A percentile compares a stretch with the other conserved stretches of the same genome.
Evolutionary conservation across 92 coral and sea anemone species (phyloP).

Genomic region (Zoanthus gigantus): DNA sequence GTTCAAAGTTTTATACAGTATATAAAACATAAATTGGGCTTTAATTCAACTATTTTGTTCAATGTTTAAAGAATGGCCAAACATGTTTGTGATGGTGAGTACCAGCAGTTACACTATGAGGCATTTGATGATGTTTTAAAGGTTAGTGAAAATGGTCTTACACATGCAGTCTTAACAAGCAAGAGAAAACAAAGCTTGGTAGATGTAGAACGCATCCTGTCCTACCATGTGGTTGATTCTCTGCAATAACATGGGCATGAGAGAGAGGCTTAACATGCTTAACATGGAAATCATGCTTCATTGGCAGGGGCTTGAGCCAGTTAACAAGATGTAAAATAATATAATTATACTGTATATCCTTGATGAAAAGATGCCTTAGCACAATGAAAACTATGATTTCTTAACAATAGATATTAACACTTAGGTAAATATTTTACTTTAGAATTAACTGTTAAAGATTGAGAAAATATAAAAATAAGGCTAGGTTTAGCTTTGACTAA

Average conservation of each 20-base stretch:
- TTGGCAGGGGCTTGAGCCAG: constrained; percentile 67
- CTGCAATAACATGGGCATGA: constrained; percentile 54
- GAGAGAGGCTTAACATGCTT: constrained; percentile 50
- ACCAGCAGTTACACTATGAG: constrained; percentile 43
- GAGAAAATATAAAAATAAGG: no score
- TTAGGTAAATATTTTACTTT: background rate
- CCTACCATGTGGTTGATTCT: constrained; percentile 52
- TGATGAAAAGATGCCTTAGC: constrained; percentile 52
- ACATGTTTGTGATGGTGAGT: background rate
- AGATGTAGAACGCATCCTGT: constrained; percentile 64
- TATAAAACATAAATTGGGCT: background rate
- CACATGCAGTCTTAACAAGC: constrained; percentile 69
- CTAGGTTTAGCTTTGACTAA: no score
- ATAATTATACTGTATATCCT: constrained; percentile 32
- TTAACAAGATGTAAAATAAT: background rate
- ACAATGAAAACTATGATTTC: constrained; percentile 21
- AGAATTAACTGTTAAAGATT: background rate
- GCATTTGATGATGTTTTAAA: constrained; percentile 70
- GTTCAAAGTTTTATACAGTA: background rate
- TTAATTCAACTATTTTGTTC: background rate
- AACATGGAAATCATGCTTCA: constrained; percentile 48
- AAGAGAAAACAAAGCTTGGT: constrained; percentile 63
- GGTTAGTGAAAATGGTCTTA: constrained; percentile 65
- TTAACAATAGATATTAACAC: constrained; percentile 39
- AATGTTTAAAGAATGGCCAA: background rate